Evolutionary conservation across 2,797 vertebrate genomes (phyloP).

Genomic region (Poecilia gillii): DNA sequence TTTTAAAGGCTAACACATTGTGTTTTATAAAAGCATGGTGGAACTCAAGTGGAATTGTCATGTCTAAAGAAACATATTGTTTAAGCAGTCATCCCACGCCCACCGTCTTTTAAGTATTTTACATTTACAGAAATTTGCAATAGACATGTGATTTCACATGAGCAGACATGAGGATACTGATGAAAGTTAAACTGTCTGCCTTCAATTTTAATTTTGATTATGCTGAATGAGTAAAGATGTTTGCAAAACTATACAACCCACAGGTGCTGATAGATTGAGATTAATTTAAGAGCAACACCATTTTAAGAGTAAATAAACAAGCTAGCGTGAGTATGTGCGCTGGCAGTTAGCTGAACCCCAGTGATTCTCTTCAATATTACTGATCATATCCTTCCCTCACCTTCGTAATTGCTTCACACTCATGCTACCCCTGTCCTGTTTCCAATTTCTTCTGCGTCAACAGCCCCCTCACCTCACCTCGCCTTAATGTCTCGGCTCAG

Average conservation of each 20-base stretch:
- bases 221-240: background rate
- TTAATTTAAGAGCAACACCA: background rate
- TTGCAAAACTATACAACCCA: background rate
- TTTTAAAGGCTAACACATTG: conserved; percentile 8
- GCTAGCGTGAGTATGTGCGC: background rate
- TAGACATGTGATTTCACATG: background rate
- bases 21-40: conserved; percentile 3
- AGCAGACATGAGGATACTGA: background rate
- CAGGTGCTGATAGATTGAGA: background rate
- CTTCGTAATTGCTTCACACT: conserved; percentile 21
- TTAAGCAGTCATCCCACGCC: too few relatives aligned
- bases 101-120: background rate
- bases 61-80: background rate
- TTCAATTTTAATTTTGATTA: background rate
- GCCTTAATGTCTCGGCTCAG: conserved; percentile 24
- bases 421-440: conserved; percentile 13
- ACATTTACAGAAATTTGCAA: background rate
- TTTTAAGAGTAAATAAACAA: conserved; percentile 5
- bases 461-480: conserved; percentile 26
- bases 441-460: conserved; percentile 44
- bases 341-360: background rate
- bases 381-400: background rate
- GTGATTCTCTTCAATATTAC: background rate
- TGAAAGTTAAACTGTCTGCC: background rate
- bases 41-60: background rate